Conservation (phyloP, 2,797 vertebrate genomes). For the Dendrocincla fuliginosa region DNA sequence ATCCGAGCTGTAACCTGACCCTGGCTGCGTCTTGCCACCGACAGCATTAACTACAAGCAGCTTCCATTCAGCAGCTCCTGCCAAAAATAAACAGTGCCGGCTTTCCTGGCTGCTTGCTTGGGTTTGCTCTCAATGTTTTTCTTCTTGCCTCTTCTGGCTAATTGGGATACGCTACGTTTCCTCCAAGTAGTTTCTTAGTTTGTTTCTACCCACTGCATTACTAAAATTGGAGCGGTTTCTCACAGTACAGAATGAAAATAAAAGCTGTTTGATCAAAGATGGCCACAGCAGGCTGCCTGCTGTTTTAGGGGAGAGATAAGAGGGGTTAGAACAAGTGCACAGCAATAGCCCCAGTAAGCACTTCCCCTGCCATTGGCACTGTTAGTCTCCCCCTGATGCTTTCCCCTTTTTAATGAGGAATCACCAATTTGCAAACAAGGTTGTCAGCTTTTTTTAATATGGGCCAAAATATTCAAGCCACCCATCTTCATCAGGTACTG, state of each 20-base stretch:
- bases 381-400: neutral
- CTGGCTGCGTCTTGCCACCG: conserved; percentile 31
- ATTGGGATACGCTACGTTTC: conserved; percentile 23
- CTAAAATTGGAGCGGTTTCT: conserved; percentile 9
- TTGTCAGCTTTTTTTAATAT: neutral
- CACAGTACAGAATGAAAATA: neutral
- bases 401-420: neutral
- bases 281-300: neutral
- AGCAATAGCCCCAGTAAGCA: neutral
- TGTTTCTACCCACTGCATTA: neutral
- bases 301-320: neutral
- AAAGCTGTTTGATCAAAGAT: neutral
- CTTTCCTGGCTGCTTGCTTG: conserved; percentile 55
- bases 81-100: conserved; percentile 67
- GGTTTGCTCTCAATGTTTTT: conserved; percentile 27
- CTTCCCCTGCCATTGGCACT: too few relatives aligned
- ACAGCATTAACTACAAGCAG: conserved; percentile 66
- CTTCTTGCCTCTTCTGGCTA: conserved; percentile 43
- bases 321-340: neutral
- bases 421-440: neutral
- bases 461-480: neutral
- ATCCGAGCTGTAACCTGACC: conserved; percentile 64
- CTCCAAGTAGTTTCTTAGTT: neutral
- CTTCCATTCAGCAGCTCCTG: conserved; percentile 68
- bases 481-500: neutral